These are phyloP conservation scores for Trinorchestia longiramus DNA, from an alignment of 1,140 invertebrate species.

Conservation along the genomic window DNA sequence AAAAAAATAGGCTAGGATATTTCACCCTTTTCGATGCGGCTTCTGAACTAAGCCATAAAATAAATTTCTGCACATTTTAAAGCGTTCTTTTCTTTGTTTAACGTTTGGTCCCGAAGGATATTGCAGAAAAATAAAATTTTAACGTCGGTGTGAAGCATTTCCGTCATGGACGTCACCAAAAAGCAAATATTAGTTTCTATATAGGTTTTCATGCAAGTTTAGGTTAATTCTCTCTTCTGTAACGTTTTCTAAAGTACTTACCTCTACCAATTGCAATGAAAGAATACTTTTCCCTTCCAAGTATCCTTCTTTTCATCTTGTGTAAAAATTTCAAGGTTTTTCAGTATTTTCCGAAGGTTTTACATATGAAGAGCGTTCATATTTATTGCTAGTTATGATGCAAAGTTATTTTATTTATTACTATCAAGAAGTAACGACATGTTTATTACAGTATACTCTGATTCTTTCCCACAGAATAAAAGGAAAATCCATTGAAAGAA, in stretches of 20 bases:
- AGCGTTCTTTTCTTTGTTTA: background rate
- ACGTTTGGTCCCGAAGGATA: background rate
- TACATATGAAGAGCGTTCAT: background rate
- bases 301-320: background rate
- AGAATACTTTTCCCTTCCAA: background rate
- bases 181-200: background rate
- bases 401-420: background rate
- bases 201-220: background rate
- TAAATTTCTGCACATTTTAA: background rate
- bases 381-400: background rate
- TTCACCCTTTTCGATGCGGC: background rate
- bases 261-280: background rate
- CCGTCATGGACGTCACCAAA: background rate
- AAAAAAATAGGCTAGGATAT: background rate
- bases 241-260: background rate
- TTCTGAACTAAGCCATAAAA: background rate
- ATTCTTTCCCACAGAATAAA: background rate
- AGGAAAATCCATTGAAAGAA: background rate
- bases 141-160: background rate
- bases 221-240: background rate
- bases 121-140: background rate
- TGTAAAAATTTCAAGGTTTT: background rate
- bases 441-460: background rate
- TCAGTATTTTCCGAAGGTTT: background rate
- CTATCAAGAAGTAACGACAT: background rate